These are phyloP conservation scores for Drosophila prosaltans DNA, from an alignment of 1,140 invertebrate species.

Conservation along the genomic window DNA sequence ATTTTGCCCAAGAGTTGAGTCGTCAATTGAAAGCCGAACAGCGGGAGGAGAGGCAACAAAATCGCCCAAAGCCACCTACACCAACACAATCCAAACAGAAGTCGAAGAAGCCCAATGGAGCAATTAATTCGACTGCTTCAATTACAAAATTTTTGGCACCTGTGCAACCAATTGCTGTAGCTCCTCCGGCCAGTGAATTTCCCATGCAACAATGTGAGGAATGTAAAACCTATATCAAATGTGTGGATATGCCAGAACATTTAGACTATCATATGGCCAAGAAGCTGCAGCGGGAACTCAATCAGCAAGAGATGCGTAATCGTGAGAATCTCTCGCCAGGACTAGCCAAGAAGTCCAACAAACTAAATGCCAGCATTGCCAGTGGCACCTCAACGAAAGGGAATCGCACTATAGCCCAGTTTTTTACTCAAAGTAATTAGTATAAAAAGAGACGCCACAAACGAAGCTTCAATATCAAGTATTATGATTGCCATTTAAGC, in stretches of 20 bases:
- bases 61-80: conserved; percentile 7
- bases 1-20: conserved; percentile 85
- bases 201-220: conserved; percentile 85
- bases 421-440: conserved; percentile 67
- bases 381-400: conserved; percentile 14
- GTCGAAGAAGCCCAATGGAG: conserved; percentile 35
- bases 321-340: conserved; percentile 26
- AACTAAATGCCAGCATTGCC: conserved; percentile 40
- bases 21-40: conserved; percentile 83
- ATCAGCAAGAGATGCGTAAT: conserved; percentile 62
- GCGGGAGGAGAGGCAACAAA: conserved; percentile 60
- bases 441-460: neutral
- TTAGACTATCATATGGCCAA: conserved; percentile 89
- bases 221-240: conserved; percentile 86
- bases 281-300: conserved; percentile 84
- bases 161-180: conserved; percentile 16
- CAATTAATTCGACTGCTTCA: neutral
- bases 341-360: conserved; percentile 37
- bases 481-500: neutral
- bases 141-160: conserved; percentile 62
- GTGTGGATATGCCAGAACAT: conserved; percentile 86
- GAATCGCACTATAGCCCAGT: conserved; percentile 68
- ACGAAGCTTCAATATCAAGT: conserved; percentile 1
- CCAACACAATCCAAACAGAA: conserved; percentile 41
- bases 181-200: conserved; percentile 26